Base-by-base conservation (phyloP, 2,113 vertebrate species). In the Dolichotis patagonum region DNA sequence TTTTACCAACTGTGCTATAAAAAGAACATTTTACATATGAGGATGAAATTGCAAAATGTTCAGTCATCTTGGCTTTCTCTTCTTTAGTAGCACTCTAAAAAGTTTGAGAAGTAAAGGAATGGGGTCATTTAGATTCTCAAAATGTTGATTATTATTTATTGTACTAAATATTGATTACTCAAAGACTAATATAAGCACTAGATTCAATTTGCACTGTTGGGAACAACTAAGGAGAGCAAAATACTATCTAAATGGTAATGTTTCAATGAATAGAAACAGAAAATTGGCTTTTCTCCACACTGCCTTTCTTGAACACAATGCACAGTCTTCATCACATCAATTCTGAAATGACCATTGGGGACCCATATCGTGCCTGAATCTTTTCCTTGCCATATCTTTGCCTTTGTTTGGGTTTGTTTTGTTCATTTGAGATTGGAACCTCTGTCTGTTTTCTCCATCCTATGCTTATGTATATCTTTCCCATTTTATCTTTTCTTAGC, bases 321-420 rank as follows among this genome's bases (percentile, higher is more conserved):
- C 60, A 16, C 7, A 90, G 52, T 11, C 6, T 73, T 60, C 38
- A 16, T 13, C 6, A 3, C 26, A 65, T 46, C 8, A 13, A 38
- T 88, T 81, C 54, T 67, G 32, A 20, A 41, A 20, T 19, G 65
- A 67, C 46, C 1, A 0, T 73, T n/a, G n/a, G 10, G 30, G 71
- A 2, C 1, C 11, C 58, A 56, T 92, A 17, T 12, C 38, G 2
- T 2, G 1, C 0, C 0, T 30, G 5, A 67, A 32, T 49, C 5
- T 24, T 3, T n/a, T n/a, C n/a, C 7, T 82, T 62, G 41, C 54
- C 19, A 60, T 71, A 20, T 43, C 30, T 84, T 93, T 69, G 52
- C 10, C 19, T 93, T 77, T 43, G 19, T 16, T 20, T 84, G 28
- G 30, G 4, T 8, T 81, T 85, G 1, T 38, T 73, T 49, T 65